Base-by-base conservation (phyloP, 1,140 invertebrate species). In the Trachymyrmex cornetzi region DNA sequence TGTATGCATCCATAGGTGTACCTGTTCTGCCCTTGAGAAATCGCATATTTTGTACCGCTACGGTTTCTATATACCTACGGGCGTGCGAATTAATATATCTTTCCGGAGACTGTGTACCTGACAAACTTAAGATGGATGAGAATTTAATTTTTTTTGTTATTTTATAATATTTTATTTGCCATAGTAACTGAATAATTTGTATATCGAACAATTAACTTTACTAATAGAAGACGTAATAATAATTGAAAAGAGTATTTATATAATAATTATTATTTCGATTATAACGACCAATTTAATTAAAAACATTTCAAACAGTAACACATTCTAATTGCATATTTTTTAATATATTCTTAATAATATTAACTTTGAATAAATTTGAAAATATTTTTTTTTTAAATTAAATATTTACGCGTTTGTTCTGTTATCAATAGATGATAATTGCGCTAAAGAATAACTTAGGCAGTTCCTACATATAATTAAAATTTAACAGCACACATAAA, bases 381-480 rank as follows among this genome's bases (percentile, higher is more conserved):
- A 30, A 22, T 53, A 74, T 57, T 34, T 34, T 22, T n/a, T n/a
- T n/a, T n/a, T n/a, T n/a, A n/a, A 24, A 48, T 48, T 44, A 24
- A 0, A 55, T 55, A 61, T 55, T 34, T 55, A 55, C 38, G 9
- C 11, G 11, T 80, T 80, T 19, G 24, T 72, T 74, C 6, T 9
- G 30, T 59, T 9, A 34, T 61, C 14, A 48, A 61, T 3, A 19
- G 30, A 81, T 16, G 30, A 69, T 34, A 38, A 9, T 66, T 44
- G 34, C 16, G 16, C 0, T 11, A 38, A 48, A 74, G n/a, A 82
- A 74, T 48, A 61, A 9, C 9, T 11, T 16, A 55, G 66, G 14
- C 19, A 61, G 19, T 61, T 84, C 7, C 12, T 75, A 48, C 67
- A 19, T 19, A 61, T 50, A 59, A 84, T 63, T 84, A 63, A 84